Conservation (phyloP, 37 sponge, comb jelly and placozoan genomes). For the Spongilla lacustris region DNA sequence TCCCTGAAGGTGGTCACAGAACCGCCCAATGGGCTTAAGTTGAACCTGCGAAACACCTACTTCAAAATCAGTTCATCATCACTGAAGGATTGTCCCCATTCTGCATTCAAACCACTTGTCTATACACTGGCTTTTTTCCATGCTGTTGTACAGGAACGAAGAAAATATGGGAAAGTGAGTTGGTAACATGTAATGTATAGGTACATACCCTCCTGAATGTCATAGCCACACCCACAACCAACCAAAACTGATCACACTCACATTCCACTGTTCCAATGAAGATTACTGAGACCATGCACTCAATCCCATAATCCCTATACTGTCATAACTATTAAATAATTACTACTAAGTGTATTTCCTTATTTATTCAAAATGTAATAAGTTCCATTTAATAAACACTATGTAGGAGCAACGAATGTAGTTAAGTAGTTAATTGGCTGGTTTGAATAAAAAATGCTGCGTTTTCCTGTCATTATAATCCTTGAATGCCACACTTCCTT, state of each 20-base stretch:
- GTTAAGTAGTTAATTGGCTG: no score
- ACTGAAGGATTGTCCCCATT: slow-evolving; percentile 88
- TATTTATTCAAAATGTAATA: neutral
- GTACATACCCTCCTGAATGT: neutral
- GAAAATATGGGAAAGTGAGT: slow-evolving; percentile 94
- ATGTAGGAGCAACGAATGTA: no score
- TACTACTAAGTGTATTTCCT: no score
- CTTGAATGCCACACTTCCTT: no score
- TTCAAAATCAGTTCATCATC: slow-evolving; percentile 83
- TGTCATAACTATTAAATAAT: neutral
- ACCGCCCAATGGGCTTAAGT: slow-evolving; percentile 98
- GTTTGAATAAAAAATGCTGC: no score
- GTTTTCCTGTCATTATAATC: no score
- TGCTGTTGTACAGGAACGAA: slow-evolving; percentile 98
- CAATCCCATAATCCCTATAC: neutral
- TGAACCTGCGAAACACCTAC: slow-evolving; percentile 97
- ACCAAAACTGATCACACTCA: neutral
- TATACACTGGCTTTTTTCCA: slow-evolving; percentile 98
- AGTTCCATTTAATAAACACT: no score
- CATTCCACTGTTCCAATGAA: neutral
- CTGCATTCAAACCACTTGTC: slow-evolving; percentile 90
- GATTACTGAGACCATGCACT: neutral
- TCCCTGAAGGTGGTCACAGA: slow-evolving; percentile 97
- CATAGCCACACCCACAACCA: neutral
- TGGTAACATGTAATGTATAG: no score